Evolutionary conservation across 2,113 vertebrate genomes (phyloP).

Genomic region (Anarrhichthys ocellatus): DNA sequence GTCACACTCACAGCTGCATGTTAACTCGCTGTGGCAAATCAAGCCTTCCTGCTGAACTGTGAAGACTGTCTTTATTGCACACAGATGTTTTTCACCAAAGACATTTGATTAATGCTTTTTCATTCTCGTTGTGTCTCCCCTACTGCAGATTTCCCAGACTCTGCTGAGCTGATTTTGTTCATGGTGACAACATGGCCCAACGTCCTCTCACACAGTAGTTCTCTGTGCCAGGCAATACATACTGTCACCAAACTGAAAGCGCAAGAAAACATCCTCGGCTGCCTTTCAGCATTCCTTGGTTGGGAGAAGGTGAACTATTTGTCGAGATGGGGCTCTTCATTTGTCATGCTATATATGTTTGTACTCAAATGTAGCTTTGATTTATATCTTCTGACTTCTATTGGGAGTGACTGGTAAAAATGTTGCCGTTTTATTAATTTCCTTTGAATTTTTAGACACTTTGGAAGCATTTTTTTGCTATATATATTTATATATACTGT

Average conservation of each 20-base stretch:
- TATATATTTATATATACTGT: too few species aligned
- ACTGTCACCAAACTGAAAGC: constrained; percentile 86
- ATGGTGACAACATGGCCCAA: constrained; percentile 90
- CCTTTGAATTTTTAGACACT: not conserved
- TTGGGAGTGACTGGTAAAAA: not conserved
- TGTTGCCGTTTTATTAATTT: not conserved
- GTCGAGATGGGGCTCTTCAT: not conserved
- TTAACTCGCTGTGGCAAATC: not conserved
- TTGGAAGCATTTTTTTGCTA: not conserved
- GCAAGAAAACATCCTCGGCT: constrained; percentile 80
- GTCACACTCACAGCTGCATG: not conserved
- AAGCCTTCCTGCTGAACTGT: not conserved
- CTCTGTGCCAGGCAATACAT: constrained; percentile 89
- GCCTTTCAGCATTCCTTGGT: constrained; percentile 84
- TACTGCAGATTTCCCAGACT: constrained; percentile 88
- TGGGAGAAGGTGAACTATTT: constrained; percentile 90
- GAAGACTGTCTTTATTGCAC: not conserved
- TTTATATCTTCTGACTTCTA: not conserved
- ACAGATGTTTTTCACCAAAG: not conserved
- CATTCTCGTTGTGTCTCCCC: constrained; percentile 11
- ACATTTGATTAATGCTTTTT: not conserved
- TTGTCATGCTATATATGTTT: not conserved
- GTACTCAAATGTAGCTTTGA: not conserved
- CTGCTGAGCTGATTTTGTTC: constrained; percentile 90
- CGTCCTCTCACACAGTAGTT: constrained; percentile 82